Base-by-base conservation (phyloP, 1,140 invertebrate species). In the Dolichoris vasculosae region DNA sequence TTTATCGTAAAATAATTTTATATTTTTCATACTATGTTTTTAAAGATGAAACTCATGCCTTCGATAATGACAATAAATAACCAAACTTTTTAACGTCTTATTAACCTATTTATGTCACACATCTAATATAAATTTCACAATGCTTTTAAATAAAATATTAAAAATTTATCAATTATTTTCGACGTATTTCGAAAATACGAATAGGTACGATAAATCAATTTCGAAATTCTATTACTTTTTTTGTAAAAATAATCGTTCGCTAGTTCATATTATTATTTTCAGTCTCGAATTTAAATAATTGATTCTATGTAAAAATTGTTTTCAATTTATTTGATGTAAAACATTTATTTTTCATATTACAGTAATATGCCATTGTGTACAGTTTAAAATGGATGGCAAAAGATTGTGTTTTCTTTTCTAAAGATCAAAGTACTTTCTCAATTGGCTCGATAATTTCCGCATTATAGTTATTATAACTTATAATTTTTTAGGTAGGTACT, bases 381-480 rank as follows among this genome's bases (percentile, higher is more conserved):
- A 69, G 20, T 23, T 69, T 1, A 13, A 13, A 35, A 43, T 40
- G 7, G 40, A 73, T 43, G 38, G 20, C 17, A 43, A 43, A 38
- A 32, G 69, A 43, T 43, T 38, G 35, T 73, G 13, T 43, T 40
- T 73, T 43, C 38, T 43, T 73, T 73, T 43, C 23, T 43, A 73
- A 73, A 23, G 23, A 73, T 73, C n/a, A 40, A 73, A 26, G 69
- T 26, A 11, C 69, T 73, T 73, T 73, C 23, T 73, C 69, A 43
- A 73, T 73, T 71, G 40, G 17, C 30, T 2, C 11, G 35, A 71
- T n/a, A 73, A 73, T 73, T 73, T 43, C 69, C 38, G 38, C 20
- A n/a, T 1, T 40, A 43, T 0, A 43, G 38, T 26, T 26, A 59
- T 59, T 59, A 20, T 26, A 59, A 7, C 55, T 59, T 26, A 13